Percentiles rank a stretch among this genome's conserved stretches.
Conservation (phyloP, 2,113 vertebrate species). For the Chrysochloris asiatica region DNA sequence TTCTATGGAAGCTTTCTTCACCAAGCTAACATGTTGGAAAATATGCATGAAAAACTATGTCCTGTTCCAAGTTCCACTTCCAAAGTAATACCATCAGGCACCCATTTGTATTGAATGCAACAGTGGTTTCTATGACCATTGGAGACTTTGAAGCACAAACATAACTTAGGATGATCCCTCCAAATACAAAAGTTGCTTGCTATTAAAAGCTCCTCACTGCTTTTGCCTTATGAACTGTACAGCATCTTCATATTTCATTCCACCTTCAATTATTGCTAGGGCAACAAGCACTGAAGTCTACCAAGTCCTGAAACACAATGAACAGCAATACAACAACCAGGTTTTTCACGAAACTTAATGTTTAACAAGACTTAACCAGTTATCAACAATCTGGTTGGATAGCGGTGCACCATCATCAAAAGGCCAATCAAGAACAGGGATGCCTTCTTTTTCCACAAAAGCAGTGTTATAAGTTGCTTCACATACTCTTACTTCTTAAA, state of each 20-base stretch:
- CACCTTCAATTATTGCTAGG: too few species aligned
- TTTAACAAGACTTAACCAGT: too few species aligned
- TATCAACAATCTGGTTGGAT: too few species aligned
- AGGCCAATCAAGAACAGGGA: slow-evolving; percentile 93
- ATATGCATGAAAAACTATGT: slow-evolving; percentile 68
- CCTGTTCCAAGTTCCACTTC: too few species aligned
- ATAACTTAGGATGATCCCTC: slow-evolving; percentile 98
- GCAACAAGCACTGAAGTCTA: too few species aligned
- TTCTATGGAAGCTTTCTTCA: slow-evolving; percentile 82
- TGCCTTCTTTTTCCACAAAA: too few species aligned
- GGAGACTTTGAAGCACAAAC: slow-evolving; percentile 95
- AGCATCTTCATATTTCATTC: too few species aligned
- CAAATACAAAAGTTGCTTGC: slow-evolving; percentile 96
- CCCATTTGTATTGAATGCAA: slow-evolving; percentile 93
- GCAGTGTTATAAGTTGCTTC: slow-evolving; percentile 97
- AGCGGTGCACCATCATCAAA: slow-evolving; percentile 96
- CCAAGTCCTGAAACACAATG: too few species aligned
- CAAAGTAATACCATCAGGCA: slow-evolving; percentile 77
- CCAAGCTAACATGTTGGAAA: slow-evolving; percentile 81
- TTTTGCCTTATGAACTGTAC: too few species aligned
- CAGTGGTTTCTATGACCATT: slow-evolving; percentile 96
- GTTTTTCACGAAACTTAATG: too few species aligned
- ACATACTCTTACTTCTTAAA: slow-evolving; percentile 94
- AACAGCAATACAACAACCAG: too few species aligned
- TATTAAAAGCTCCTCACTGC: too few species aligned